Conservation (phyloP, 2,888 invertebrate genomes). For the Polymixis flavicincta region DNA sequence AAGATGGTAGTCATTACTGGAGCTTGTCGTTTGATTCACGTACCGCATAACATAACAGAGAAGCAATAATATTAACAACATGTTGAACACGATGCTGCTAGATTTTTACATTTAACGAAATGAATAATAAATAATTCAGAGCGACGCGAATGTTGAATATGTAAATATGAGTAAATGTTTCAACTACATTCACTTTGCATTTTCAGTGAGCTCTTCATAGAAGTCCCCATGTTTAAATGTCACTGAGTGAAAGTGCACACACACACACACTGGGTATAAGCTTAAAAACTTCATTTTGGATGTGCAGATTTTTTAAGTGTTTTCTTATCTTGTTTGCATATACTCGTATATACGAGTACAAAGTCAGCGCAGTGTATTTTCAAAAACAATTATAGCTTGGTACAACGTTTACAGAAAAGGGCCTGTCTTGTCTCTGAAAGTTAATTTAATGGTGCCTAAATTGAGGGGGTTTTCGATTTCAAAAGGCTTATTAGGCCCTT, state of each 20-base stretch:
- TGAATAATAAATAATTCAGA: slow-evolving; percentile 66
- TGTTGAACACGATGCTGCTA: slow-evolving; percentile 3
- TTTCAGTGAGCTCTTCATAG: slow-evolving; percentile 73
- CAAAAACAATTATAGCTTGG: slow-evolving; percentile 9
- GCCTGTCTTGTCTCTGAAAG: slow-evolving; percentile 14
- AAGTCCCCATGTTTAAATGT: slow-evolving; percentile 51
- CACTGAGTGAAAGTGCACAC: slow-evolving; percentile 22
- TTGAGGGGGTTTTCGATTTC: slow-evolving; percentile 42
- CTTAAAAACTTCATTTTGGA: not conserved
- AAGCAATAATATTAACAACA: slow-evolving; percentile 22
- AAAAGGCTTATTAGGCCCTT: slow-evolving; percentile 29
- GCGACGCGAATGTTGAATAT: slow-evolving; percentile 70
- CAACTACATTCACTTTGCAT: slow-evolving; percentile 77
- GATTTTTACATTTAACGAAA: slow-evolving; percentile 47
- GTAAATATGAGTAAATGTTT: slow-evolving; percentile 75
- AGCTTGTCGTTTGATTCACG: too few species aligned
- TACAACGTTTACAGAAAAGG: slow-evolving; percentile 13
- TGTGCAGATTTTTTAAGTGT: not conserved
- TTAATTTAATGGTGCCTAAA: slow-evolving; percentile 47
- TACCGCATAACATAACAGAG: too few species aligned
- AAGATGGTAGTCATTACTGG: too few species aligned
- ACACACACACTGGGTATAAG: not conserved
- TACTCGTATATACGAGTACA: too few species aligned
- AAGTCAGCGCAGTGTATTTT: slow-evolving; percentile 3
- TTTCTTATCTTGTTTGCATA: not conserved